These are phyloP conservation scores for Penelope pileata DNA, from an alignment of 2,113 vertebrate species.

Conservation along the genomic window DNA sequence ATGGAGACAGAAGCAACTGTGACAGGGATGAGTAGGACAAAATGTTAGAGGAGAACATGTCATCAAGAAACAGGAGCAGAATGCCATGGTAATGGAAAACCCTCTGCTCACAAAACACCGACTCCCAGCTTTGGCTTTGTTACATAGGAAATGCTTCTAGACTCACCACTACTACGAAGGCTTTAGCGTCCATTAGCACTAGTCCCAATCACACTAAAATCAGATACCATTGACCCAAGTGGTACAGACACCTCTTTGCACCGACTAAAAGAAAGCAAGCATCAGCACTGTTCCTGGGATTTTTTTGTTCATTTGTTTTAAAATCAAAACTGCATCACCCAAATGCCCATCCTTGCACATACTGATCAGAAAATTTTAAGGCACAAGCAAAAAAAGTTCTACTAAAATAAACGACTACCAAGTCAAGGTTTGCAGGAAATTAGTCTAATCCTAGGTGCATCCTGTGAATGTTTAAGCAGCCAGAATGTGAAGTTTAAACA, in stretches of 20 bases:
- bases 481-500: background rate
- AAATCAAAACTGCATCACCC: background rate
- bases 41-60: background rate
- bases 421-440: background rate
- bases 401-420: background rate
- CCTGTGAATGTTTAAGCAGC: background rate
- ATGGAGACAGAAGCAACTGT: background rate
- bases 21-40: background rate
- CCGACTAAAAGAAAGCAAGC: background rate
- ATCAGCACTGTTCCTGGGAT: accelerated
- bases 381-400: background rate
- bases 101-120: background rate
- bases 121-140: background rate
- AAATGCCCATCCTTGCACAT: background rate
- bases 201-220: background rate
- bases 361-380: background rate
- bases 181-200: background rate
- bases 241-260: background rate
- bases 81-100: accelerated
- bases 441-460: background rate
- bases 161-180: background rate
- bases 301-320: background rate
- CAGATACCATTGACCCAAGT: background rate
- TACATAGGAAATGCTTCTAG: background rate
- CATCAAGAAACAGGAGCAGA: background rate